Evolutionary conservation across 2,113 vertebrate genomes (phyloP).

Genomic region (Alouatta palliata): DNA sequence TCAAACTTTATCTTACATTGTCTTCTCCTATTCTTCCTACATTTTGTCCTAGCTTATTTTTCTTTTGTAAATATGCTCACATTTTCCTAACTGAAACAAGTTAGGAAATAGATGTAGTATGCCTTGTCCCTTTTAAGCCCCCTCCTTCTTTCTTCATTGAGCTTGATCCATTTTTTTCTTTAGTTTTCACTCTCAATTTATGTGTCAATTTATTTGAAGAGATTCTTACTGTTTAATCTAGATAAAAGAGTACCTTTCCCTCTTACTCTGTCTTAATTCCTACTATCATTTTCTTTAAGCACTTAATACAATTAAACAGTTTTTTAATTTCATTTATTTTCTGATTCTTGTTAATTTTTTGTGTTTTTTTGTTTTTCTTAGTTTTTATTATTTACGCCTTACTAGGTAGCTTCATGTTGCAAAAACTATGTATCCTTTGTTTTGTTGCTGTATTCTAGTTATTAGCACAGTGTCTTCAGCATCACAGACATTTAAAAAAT

Average conservation of each 20-base stretch:
- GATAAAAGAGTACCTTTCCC: not conserved
- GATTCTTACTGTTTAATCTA: not conserved
- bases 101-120: not conserved
- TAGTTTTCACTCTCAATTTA: not conserved
- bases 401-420: not conserved
- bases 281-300: not conserved
- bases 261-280: not conserved
- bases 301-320: not conserved
- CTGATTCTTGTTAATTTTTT: not conserved
- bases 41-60: not conserved
- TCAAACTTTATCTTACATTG: not conserved
- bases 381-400: not conserved
- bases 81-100: not conserved
- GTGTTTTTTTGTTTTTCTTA: not conserved
- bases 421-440: not conserved
- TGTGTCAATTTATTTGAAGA: not conserved
- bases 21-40: not conserved
- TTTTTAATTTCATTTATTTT: not conserved
- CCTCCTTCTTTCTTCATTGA: not conserved
- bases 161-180: not conserved
- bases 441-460: not conserved
- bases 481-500: not conserved
- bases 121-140: accelerated
- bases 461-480: not conserved
- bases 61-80: not conserved